These are phyloP conservation scores for Gymnopithys bicolor DNA, from an alignment of 2,797 vertebrate species.

Conservation along the genomic window DNA sequence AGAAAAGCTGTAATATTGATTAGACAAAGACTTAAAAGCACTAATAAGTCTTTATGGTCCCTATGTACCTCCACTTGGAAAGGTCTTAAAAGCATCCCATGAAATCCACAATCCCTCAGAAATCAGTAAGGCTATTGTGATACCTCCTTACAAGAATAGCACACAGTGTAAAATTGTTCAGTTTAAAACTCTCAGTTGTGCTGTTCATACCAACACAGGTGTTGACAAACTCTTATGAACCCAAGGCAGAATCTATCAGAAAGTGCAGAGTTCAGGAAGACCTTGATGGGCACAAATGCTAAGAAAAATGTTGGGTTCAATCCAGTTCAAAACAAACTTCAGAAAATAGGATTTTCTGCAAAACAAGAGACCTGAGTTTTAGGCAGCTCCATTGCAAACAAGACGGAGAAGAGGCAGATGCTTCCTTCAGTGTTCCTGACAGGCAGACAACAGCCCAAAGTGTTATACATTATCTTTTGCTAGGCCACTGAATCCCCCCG, in stretches of 20 bases:
- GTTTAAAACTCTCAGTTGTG: neutral
- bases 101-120: neutral
- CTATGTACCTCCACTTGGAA: neutral
- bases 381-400: neutral
- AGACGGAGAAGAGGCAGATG: neutral
- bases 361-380: neutral
- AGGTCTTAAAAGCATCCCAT: neutral
- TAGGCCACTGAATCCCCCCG: neutral
- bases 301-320: neutral
- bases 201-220: neutral
- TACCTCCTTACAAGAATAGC: neutral
- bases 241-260: neutral
- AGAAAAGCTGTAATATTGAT: neutral
- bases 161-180: neutral
- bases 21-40: neutral
- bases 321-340: neutral
- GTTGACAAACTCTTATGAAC: neutral
- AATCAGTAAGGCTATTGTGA: neutral
- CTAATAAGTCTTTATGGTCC: neutral
- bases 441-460: neutral
- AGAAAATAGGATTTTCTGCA: neutral
- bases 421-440: neutral
- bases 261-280: neutral
- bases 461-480: neutral
- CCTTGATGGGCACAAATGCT: fast-evolving